Evolutionary conservation across 2,888 invertebrate species (phyloP).

Genomic region (Thymelicus lineola): DNA sequence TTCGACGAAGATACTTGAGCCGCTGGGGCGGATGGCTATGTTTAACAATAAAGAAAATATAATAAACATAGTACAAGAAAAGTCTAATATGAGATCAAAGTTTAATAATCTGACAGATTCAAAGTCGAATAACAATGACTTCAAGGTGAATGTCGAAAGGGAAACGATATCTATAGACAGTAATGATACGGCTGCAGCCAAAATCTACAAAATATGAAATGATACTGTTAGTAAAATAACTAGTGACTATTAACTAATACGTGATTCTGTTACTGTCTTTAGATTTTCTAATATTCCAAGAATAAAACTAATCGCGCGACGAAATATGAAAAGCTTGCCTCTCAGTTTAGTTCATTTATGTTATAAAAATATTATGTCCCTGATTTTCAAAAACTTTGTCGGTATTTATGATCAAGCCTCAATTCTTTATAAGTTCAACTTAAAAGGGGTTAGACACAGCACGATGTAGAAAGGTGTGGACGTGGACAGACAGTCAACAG

Average conservation of each 20-base stretch:
- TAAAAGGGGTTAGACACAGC: conserved; percentile 59
- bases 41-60: conserved; percentile 37
- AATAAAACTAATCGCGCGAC: conserved; percentile 37
- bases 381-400: conserved; percentile 31
- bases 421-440: conserved; percentile 72
- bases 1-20: conserved; percentile 20
- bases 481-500: conserved; percentile 66
- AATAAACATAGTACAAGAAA: conserved; percentile 27
- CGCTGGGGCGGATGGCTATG: conserved; percentile 22
- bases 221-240: conserved; percentile 21
- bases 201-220: conserved; percentile 32
- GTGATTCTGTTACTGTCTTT: conserved; percentile 37
- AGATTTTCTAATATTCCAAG: conserved; percentile 32
- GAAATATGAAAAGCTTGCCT: conserved; percentile 64
- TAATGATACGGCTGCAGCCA: conserved; percentile 38
- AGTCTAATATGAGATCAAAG: conserved; percentile 18
- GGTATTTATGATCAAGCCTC: conserved; percentile 54
- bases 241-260: conserved; percentile 31
- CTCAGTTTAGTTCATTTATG: conserved; percentile 58
- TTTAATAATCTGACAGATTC: conserved; percentile 31
- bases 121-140: conserved; percentile 38
- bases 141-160: conserved; percentile 47
- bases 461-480: conserved; percentile 58
- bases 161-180: conserved; percentile 44
- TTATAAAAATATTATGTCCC: conserved; percentile 37